Conservation (phyloP, 2,113 vertebrate species). For the Stictonetta naevosa region DNA sequence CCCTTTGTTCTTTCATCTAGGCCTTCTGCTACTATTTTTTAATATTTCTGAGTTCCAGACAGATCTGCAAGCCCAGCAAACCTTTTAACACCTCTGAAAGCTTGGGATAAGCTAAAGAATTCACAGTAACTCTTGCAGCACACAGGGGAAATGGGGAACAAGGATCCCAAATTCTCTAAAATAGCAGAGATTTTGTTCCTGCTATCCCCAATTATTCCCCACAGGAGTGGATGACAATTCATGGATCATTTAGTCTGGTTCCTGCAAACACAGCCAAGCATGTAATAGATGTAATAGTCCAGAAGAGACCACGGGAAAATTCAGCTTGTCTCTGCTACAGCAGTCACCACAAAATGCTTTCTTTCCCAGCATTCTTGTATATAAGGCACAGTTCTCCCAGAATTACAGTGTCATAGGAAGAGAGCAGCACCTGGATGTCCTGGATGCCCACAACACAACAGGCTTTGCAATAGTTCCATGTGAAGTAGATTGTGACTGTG, state of each 20-base stretch:
- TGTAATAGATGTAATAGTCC: slow-evolving; percentile 39
- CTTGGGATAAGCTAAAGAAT: slow-evolving; percentile 24
- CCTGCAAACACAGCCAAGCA: slow-evolving; percentile 33
- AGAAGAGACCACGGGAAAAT: slow-evolving; percentile 28
- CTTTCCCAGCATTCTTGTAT: neutral
- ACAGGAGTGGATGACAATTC: slow-evolving; percentile 12
- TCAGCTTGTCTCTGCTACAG: neutral
- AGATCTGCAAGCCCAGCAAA: slow-evolving; percentile 25
- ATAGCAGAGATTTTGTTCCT: slow-evolving; percentile 29
- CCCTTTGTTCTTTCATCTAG: slow-evolving; percentile 38
- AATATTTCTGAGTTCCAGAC: slow-evolving; percentile 7
- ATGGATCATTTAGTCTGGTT: slow-evolving; percentile 25
- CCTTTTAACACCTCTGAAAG: slow-evolving; percentile 62
- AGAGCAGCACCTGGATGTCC: neutral
- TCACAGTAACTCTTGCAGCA: neutral
- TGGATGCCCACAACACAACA: neutral
- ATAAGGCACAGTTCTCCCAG: neutral
- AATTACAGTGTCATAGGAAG: neutral
- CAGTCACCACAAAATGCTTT: neutral
- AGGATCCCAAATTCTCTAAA: slow-evolving; percentile 49
- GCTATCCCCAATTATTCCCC: slow-evolving; percentile 28
- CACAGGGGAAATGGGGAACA: neutral
- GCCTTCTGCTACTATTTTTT: slow-evolving; percentile 23
- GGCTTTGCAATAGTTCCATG: neutral
- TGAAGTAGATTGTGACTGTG: neutral